These are phyloP conservation scores for Pachypsylla venusta DNA, from an alignment of 1,140 invertebrate species.

Conservation along the genomic window DNA sequence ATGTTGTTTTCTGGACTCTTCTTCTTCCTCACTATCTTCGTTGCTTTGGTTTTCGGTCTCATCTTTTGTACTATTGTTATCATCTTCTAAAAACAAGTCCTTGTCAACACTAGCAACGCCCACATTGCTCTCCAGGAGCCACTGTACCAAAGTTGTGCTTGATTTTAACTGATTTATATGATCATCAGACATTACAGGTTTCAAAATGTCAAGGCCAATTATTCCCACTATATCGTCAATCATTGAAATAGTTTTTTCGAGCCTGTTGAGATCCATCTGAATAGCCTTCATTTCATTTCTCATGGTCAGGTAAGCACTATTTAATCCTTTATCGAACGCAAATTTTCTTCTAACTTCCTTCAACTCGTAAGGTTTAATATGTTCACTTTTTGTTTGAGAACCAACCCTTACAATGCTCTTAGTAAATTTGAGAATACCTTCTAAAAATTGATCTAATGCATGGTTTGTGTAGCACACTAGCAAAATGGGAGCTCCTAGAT, in stretches of 20 bases:
- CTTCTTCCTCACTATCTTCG: neutral
- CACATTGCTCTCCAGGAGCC: slow-evolving; percentile 11
- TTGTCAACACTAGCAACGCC: neutral
- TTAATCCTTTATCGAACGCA: neutral
- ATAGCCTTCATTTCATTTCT: neutral
- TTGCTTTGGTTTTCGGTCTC: neutral
- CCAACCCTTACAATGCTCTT: slow-evolving; percentile 52
- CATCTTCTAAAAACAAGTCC: too few species aligned
- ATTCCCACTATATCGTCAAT: neutral
- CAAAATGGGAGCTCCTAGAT: slow-evolving; percentile 40
- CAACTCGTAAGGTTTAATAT: slow-evolving; percentile 34
- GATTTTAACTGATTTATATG: neutral
- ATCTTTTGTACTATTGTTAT: neutral
- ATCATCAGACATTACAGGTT: neutral
- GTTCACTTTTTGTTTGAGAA: slow-evolving; percentile 45
- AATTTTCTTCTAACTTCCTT: neutral
- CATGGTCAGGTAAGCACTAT: neutral
- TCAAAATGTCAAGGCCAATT: neutral
- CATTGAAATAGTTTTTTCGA: neutral
- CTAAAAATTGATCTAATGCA: slow-evolving; percentile 77
- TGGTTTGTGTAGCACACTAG: slow-evolving; percentile 77
- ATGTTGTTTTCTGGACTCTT: neutral
- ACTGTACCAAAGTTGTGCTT: slow-evolving; percentile 11
- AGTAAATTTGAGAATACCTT: slow-evolving; percentile 43
- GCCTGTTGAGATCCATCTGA: neutral